Percentiles rank a stretch among this genome's conserved stretches.
These are phyloP conservation scores for Melanotaenia trifasciata DNA, from an alignment of 2,797 vertebrate species.

Conservation along the genomic window DNA sequence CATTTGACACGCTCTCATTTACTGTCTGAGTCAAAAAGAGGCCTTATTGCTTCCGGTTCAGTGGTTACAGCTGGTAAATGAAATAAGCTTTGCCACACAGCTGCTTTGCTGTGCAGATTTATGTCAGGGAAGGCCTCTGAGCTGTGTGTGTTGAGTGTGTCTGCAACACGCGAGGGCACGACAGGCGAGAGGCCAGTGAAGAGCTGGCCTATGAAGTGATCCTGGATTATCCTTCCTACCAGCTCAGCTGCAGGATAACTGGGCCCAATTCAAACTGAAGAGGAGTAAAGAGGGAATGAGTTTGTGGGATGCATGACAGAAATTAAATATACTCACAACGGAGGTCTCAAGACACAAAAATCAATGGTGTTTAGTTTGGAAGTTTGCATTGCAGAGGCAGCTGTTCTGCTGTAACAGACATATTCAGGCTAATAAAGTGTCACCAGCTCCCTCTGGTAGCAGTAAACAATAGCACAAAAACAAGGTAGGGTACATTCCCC, in stretches of 20 bases:
- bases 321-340: conserved; percentile 44
- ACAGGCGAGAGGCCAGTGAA: conserved; percentile 44
- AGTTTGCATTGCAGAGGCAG: conserved; percentile 51
- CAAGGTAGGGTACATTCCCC: conserved; percentile 35
- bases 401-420: conserved; percentile 57
- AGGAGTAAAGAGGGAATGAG: neutral
- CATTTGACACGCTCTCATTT: conserved; percentile 53
- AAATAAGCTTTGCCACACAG: conserved; percentile 60
- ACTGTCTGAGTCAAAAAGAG: conserved; percentile 49
- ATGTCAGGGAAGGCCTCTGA: conserved; percentile 63
- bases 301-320: conserved; percentile 43
- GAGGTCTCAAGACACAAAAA: conserved; percentile 66
- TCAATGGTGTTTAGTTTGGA: conserved; percentile 63
- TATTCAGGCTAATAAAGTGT: conserved; percentile 73
- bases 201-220: conserved; percentile 59
- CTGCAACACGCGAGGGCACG: conserved; percentile 41
- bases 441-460: conserved; percentile 61
- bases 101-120: conserved; percentile 65
- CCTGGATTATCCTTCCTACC: conserved; percentile 57
- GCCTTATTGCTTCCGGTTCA: conserved; percentile 68
- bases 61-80: conserved; percentile 68
- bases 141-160: conserved; percentile 56
- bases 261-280: conserved; percentile 51
- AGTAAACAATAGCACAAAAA: conserved; percentile 62
- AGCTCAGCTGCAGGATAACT: conserved; percentile 63